phyloP scores from a whole-genome alignment of 2,113 vertebrate genomes.

The Hemibagrus wyckioides region DNA sequence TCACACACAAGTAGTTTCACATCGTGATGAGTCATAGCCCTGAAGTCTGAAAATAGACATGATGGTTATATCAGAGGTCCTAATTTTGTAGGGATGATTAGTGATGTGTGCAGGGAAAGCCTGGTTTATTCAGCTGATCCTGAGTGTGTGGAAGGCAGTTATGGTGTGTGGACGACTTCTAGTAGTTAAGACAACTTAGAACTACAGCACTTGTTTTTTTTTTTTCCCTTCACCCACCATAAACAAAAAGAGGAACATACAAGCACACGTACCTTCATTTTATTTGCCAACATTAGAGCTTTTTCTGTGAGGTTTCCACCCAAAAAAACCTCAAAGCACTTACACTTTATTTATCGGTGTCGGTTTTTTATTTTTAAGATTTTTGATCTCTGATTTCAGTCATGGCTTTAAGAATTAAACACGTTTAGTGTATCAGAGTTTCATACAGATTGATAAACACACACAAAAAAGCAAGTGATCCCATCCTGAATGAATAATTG shows the following conservation, averaged over 20 bases:
- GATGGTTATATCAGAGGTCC: not conserved
- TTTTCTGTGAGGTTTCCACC: not conserved
- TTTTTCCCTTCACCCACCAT: too few relatives aligned
- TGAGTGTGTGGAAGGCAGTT: not conserved
- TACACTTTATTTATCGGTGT: not conserved
- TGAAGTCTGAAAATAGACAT: not conserved
- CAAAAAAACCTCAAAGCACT: not conserved
- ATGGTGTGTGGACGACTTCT: not conserved
- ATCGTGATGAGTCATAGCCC: slow-evolving; percentile 13
- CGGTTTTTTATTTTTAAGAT: not conserved
- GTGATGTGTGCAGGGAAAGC: not conserved
- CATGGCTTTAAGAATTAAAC: not conserved
- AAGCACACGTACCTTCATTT: not conserved
- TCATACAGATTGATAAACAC: too few relatives aligned
- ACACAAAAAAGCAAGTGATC: not conserved
- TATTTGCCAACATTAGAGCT: not conserved
- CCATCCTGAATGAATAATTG: not conserved
- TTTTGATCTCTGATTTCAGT: too few relatives aligned
- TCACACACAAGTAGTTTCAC: not conserved
- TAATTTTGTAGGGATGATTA: slow-evolving; percentile 1
- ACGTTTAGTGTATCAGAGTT: too few relatives aligned
- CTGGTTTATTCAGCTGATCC: not conserved
- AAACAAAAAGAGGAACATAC: not conserved
- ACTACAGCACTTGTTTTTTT: not conserved
- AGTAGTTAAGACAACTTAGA: not conserved